Evolutionary conservation across 2,888 invertebrate genomes (phyloP).

Genomic region (Hymenopus coronatus): DNA sequence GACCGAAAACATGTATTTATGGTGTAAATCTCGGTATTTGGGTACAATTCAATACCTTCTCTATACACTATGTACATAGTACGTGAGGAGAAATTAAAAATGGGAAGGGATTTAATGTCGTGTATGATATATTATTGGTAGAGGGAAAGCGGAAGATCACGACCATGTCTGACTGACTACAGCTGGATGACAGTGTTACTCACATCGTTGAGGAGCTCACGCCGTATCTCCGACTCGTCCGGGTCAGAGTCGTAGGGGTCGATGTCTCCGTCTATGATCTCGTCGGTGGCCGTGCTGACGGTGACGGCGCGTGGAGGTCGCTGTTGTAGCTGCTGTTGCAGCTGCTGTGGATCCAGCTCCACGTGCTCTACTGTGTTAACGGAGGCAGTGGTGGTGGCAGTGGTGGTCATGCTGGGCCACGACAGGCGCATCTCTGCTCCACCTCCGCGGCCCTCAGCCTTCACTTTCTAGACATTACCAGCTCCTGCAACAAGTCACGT

Average conservation of each 20-base stretch:
- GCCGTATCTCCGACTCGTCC: slow-evolving; percentile 73
- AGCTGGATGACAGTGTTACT: slow-evolving; percentile 46
- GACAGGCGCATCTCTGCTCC: slow-evolving; percentile 31
- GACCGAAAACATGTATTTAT: no score
- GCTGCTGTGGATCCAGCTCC: slow-evolving; percentile 18
- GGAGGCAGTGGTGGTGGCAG: background rate
- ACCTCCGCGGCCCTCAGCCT: background rate
- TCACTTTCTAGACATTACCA: background rate
- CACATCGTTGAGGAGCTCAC: slow-evolving; percentile 78
- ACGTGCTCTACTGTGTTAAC: background rate
- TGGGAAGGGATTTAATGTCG: no score
- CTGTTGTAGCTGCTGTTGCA: background rate
- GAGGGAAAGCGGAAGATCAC: no score
- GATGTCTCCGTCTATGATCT: background rate
- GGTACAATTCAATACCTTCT: no score
- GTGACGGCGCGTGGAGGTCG: background rate
- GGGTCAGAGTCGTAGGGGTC: slow-evolving; percentile 56
- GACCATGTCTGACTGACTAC: no score
- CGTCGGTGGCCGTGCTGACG: background rate
- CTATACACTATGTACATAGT: no score
- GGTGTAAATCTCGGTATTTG: no score
- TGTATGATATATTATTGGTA: no score
- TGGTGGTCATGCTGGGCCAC: slow-evolving; percentile 26
- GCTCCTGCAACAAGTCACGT: background rate
- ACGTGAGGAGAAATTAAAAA: no score